Evolutionary conservation across 2,797 vertebrate species (phyloP), one percentile per base, ranked within the genome.

Genomic region (Sebastes steindachneri): DNA sequence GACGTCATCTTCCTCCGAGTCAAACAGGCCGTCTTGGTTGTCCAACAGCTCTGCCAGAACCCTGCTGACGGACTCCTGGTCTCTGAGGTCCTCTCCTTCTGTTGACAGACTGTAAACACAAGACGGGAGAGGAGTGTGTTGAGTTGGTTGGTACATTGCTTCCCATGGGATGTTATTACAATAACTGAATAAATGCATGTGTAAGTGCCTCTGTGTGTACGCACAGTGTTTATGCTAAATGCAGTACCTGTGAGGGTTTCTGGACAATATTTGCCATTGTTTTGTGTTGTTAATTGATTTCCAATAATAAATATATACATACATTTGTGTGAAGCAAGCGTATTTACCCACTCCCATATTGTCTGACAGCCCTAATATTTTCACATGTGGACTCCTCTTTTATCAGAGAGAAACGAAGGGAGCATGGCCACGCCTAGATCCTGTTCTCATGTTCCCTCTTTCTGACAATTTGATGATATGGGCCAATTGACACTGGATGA

Each of bases 1-100:
- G 93, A 98, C 96, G 83, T 98, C 98, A 72, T 99, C 98, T 35
- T 99, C 98, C 89, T 99, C 98, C 2, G 97, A 97, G 92, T 99
- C 98, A 93, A 99, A 99, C 93, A 97, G 95, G 45, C 97, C 97
- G 86, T 97, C 97, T 92, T 98, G 98, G 94, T 98, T 98, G 94
- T 99, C 98, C 92, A 99, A 86, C 94, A 99, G 96, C 88, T 97
- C 98, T 1, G 96, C 96, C 95, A 99, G 95, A 92, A 98, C 96
- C 91, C 97, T 97, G 93, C 97, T 98, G 74, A 99, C 96, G 75
- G 97, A 95, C 95, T 98, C 97, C 93, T 99, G 97, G 83, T 98
- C 98, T 88, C 97, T 96, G 83, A 97, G 93, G 94, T 98, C 97
- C 91, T 98, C 98, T 91, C 97, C 96, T 87, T 98, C 97, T 81